phyloP scores from a whole-genome alignment of 1,140 invertebrate species.

The Homarus americanus region DNA sequence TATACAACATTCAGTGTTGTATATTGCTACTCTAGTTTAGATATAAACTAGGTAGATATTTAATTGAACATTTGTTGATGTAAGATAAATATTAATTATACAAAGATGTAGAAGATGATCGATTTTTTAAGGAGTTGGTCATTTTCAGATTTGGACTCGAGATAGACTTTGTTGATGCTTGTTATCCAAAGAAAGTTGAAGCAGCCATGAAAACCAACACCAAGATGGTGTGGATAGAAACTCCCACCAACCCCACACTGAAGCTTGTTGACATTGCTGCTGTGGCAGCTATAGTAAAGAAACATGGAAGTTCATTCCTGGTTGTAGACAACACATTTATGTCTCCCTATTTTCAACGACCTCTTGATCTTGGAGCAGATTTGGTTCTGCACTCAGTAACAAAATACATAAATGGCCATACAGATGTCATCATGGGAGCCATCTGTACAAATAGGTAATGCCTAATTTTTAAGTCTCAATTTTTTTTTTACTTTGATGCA shows the following conservation, averaged over 20 bases:
- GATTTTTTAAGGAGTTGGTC: neutral
- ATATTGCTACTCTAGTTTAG: too few relatives aligned
- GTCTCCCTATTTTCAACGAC: conserved; percentile 96
- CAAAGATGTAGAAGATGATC: too few relatives aligned
- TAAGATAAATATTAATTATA: too few relatives aligned
- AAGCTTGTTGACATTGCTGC: conserved; percentile 94
- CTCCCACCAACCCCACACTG: conserved; percentile 97
- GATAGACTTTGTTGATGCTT: conserved; percentile 90
- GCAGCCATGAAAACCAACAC: conserved; percentile 71
- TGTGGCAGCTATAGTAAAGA: conserved; percentile 83
- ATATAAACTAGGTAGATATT: too few relatives aligned
- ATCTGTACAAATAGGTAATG: conserved; percentile 83
- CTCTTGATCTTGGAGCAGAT: conserved; percentile 94
- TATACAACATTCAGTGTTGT: too few relatives aligned
- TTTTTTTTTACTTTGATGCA: too few relatives aligned
- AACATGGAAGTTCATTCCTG: conserved; percentile 84
- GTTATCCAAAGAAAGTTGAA: conserved; percentile 76
- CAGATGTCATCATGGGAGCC: conserved; percentile 98
- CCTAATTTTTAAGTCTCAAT: too few relatives aligned
- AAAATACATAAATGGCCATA: conserved; percentile 99
- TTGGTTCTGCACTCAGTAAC: conserved; percentile 95
- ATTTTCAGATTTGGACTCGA: conserved; percentile 83
- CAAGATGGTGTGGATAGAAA: conserved; percentile 92
- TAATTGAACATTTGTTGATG: too few relatives aligned
- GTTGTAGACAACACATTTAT: conserved; percentile 99